Percentiles rank a stretch among this genome's conserved stretches.
Conservation (phyloP, 92 coral and sea anemone genomes). For the Actinernus sp. region DNA sequence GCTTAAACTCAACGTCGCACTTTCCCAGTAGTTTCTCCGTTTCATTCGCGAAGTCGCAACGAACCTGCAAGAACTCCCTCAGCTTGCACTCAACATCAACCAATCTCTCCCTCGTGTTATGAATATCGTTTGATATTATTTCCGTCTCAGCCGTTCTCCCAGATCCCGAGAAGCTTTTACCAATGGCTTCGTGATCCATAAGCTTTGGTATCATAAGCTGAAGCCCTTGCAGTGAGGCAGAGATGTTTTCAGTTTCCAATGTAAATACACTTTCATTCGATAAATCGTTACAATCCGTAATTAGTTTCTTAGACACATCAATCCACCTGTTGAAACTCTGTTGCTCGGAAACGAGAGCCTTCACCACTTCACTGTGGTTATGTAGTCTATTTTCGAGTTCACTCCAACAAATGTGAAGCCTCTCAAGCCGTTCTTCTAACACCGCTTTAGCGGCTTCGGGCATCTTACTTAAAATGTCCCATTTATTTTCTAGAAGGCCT, state of each 20-base stretch:
- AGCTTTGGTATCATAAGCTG: slow-evolving; percentile 48
- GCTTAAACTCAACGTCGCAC: slow-evolving; percentile 15
- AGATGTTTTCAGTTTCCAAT: slow-evolving; percentile 1
- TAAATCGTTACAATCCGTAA: slow-evolving; percentile 29
- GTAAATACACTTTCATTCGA: slow-evolving; percentile 1
- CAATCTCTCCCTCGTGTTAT: neutral
- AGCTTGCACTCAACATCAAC: slow-evolving; percentile 11
- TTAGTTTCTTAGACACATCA: slow-evolving; percentile 33
- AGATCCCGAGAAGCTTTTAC: slow-evolving; percentile 5
- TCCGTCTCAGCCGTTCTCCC: neutral
- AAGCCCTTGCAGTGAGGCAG: slow-evolving; percentile 10
- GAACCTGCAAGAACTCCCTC: slow-evolving; percentile 15
- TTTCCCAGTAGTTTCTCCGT: slow-evolving; percentile 45
- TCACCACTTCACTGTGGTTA: slow-evolving; percentile 45
- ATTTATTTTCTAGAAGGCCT: slow-evolving; percentile 20
- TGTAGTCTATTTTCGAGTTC: slow-evolving; percentile 20
- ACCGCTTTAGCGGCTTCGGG: slow-evolving; percentile 22
- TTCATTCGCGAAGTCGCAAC: slow-evolving; percentile 4
- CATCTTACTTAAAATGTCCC: slow-evolving; percentile 10
- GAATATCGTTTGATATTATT: neutral
- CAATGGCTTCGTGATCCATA: slow-evolving; percentile 49
- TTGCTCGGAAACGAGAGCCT: slow-evolving; percentile 64
- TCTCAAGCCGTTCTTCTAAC: slow-evolving; percentile 22
- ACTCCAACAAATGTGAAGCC: slow-evolving; percentile 22
- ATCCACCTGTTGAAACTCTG: slow-evolving; percentile 84